phyloP scores from a whole-genome alignment of 2,797 vertebrate species.

The Epinephelus coioides region DNA sequence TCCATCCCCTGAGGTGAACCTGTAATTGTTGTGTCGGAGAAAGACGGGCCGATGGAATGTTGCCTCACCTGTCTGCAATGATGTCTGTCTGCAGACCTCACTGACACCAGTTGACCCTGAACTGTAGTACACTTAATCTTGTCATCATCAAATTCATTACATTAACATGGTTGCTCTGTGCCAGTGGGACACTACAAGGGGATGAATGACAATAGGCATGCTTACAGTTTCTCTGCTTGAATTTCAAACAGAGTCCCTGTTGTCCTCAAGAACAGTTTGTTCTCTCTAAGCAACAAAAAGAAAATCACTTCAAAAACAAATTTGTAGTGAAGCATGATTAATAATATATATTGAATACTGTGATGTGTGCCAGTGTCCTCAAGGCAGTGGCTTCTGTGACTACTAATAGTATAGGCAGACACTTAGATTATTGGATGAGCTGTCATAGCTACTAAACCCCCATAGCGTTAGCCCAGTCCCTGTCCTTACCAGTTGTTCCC shows the following conservation, averaged over 20 bases:
- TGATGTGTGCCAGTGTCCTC: constrained; percentile 6
- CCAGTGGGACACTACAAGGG: constrained; percentile 9
- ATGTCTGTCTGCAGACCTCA: constrained; percentile 23
- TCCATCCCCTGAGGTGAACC: constrained; percentile 19
- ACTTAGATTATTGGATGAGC: constrained; percentile 22
- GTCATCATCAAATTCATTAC: constrained; percentile 40
- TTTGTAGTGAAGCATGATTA: not conserved
- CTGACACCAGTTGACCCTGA: constrained; percentile 50
- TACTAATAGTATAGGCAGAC: constrained; percentile 9
- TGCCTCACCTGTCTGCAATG: constrained; percentile 30
- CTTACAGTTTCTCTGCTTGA: constrained; percentile 6
- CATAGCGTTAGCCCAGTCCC: not conserved
- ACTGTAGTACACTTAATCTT: constrained; percentile 37
- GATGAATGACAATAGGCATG: constrained; percentile 17
- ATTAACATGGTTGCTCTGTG: constrained; percentile 41
- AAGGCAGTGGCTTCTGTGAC: not conserved
- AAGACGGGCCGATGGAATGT: constrained; percentile 36
- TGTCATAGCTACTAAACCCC: not conserved
- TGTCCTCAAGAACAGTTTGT: constrained; percentile 14
- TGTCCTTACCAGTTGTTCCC: not conserved
- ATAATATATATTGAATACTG: not conserved
- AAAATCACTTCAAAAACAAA: not conserved
- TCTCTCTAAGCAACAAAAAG: not conserved
- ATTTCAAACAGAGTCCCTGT: constrained; percentile 32
- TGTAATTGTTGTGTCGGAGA: constrained; percentile 6